A percentile compares a stretch with the other conserved stretches of the same genome.
Conservation (phyloP, 2,797 vertebrate genomes). For the Bradypodion ventrale region DNA sequence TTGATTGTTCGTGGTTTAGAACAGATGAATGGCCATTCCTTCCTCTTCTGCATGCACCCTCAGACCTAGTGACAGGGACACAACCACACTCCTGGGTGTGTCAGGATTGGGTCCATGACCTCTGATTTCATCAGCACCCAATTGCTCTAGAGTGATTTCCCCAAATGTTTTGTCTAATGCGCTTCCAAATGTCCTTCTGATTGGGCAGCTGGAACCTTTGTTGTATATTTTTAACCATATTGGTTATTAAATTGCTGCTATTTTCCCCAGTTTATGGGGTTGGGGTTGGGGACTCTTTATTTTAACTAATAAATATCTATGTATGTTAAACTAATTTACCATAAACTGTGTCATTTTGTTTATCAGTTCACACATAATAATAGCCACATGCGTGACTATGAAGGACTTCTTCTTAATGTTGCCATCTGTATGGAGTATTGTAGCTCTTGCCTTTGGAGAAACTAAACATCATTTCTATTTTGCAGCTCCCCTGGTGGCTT, state of each 20-base stretch:
- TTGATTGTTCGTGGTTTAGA: neutral
- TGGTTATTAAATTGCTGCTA: constrained; percentile 20
- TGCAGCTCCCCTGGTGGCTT: no score
- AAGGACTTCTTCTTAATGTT: neutral
- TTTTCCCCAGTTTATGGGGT: neutral
- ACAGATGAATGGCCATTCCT: no score
- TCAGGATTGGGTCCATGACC: no score
- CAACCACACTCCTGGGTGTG: no score
- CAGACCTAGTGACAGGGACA: no score
- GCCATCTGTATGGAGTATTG: neutral
- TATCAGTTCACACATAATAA: neutral
- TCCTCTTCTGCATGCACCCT: no score
- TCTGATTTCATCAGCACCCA: no score
- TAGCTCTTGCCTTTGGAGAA: neutral
- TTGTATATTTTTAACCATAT: constrained; percentile 5
- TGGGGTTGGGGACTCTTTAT: neutral
- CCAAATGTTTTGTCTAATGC: neutral
- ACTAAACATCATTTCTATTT: neutral
- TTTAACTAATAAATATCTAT: constrained; percentile 34
- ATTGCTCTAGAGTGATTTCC: neutral
- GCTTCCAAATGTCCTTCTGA: neutral
- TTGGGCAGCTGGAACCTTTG: neutral
- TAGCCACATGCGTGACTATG: neutral
- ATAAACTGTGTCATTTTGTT: neutral
- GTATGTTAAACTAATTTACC: neutral